Percentiles rank a stretch among this genome's conserved stretches.
Conservation (phyloP, 2,113 vertebrate genomes). For the Elephas maximus region DNA sequence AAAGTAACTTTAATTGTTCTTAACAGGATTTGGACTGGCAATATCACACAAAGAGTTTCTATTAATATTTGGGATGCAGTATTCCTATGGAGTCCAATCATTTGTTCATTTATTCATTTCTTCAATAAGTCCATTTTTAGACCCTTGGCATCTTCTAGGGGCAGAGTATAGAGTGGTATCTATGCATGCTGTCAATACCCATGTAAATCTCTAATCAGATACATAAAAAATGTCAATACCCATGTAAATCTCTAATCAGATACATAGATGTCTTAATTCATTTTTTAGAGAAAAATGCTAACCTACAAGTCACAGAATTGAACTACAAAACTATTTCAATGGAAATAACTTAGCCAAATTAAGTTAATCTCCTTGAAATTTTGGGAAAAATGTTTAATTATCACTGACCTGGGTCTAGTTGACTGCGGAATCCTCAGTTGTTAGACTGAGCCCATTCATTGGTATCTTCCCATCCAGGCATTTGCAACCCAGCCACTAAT, state of each 20-base stretch:
- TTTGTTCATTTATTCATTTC: background rate
- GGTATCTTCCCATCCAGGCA: background rate
- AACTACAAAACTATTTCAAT: background rate
- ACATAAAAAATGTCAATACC: no score
- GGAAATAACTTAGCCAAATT: background rate
- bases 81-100: no score
- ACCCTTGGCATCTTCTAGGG: background rate
- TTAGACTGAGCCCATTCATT: background rate
- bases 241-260: no score
- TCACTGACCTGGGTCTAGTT: constrained; percentile 23
- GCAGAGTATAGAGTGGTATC: background rate
- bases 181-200: background rate
- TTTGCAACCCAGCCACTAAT: background rate
- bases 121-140: background rate
- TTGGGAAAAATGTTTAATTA: background rate
- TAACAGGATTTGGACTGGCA: background rate
- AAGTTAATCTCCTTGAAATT: background rate
- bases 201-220: background rate
- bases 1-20: background rate
- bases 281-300: background rate
- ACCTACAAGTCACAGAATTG: background rate
- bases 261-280: background rate
- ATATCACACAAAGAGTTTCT: background rate
- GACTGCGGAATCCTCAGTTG: background rate
- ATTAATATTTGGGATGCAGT: background rate